A percentile compares a stretch with the other conserved stretches of the same genome.
These are phyloP conservation scores for Anthonomus grandis DNA, from an alignment of 1,140 invertebrate genomes.

Conservation along the genomic window DNA sequence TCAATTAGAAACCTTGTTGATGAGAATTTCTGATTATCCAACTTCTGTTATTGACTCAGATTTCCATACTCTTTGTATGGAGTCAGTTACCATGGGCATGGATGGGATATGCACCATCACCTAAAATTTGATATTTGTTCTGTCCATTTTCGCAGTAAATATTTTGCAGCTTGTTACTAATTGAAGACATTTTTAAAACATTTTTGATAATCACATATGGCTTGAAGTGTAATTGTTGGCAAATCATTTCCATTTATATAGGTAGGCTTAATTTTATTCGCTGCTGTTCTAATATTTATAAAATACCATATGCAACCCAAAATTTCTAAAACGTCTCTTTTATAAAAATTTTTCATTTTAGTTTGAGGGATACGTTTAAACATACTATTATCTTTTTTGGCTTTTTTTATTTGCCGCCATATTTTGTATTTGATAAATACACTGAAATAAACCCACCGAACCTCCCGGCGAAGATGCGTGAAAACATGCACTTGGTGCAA, in stretches of 20 bases:
- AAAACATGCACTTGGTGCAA: no score
- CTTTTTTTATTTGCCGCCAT: no score
- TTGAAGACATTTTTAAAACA: conserved; percentile 8
- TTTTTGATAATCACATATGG: conserved; percentile 12
- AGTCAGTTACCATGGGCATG: conserved; percentile 38
- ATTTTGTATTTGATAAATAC: no score
- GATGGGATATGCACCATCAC: no score
- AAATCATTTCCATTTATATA: conserved; percentile 21
- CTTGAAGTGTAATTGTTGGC: conserved; percentile 17
- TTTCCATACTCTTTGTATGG: conserved; percentile 43
- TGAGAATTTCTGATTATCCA: conserved; percentile 39
- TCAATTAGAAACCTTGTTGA: conserved; percentile 40
- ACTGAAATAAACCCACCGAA: no score
- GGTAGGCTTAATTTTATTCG: conserved; percentile 22
- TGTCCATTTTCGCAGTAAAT: conserved; percentile 21
- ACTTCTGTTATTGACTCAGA: conserved; percentile 33
- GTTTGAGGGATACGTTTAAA: no score
- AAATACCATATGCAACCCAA: no score
- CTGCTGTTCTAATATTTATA: no score
- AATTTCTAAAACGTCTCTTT: no score
- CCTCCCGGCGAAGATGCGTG: no score
- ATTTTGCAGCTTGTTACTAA: not conserved
- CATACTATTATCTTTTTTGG: no score
- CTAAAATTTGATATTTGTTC: conserved; percentile 38
- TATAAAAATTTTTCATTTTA: no score